Conservation (phyloP, 1,140 invertebrate species). For the Nasonia longicornis region DNA sequence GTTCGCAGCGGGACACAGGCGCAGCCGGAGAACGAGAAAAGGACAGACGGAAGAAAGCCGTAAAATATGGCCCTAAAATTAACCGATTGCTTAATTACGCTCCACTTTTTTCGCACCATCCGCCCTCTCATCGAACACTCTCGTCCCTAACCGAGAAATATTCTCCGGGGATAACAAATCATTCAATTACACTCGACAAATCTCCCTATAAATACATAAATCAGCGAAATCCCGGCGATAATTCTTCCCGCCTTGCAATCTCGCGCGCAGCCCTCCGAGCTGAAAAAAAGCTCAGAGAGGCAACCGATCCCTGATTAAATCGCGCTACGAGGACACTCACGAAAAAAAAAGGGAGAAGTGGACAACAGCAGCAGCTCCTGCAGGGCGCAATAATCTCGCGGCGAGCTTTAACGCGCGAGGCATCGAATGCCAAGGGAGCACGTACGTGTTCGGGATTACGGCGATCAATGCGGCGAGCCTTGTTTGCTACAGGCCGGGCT, state of each 20-base stretch:
- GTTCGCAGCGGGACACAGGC: not conserved
- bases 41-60: slow-evolving; percentile 44
- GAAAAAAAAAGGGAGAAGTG: not conserved
- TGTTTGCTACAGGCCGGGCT: slow-evolving; percentile 57
- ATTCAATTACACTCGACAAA: slow-evolving; percentile 7
- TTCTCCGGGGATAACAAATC: not conserved
- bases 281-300: not conserved
- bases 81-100: slow-evolving; percentile 65
- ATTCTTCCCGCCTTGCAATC: not conserved
- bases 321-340: not conserved
- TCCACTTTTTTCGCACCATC: slow-evolving; percentile 53
- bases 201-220: not conserved
- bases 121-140: not conserved
- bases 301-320: slow-evolving; percentile 18
- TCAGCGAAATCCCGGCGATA: not conserved
- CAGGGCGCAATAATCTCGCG: slow-evolving; percentile 21
- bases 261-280: not conserved
- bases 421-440: slow-evolving; percentile 45
- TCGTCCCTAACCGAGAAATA: not conserved
- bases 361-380: not conserved
- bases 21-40: slow-evolving; percentile 9
- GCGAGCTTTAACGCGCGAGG: slow-evolving; percentile 5
- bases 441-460: slow-evolving; percentile 62
- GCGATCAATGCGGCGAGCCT: slow-evolving; percentile 63
- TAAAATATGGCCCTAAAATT: slow-evolving; percentile 65